phyloP scores from a whole-genome alignment of 35 echinoderm and acorn worm species.

The Ophiothrix spiculata region DNA sequence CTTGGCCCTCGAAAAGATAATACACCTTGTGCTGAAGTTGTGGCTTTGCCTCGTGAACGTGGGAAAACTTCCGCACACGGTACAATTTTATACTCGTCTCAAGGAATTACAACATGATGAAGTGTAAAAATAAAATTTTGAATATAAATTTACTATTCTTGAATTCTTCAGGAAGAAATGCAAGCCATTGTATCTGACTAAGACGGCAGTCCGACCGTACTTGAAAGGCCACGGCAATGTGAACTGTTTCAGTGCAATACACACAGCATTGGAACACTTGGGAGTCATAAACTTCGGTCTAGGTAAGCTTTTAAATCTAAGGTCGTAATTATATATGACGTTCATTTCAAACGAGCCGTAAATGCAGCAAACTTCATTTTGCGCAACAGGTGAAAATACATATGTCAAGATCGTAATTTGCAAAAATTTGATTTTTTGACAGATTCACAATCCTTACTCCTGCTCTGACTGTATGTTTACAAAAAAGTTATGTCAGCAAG shows the following conservation, averaged over 20 bases:
- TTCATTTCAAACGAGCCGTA: too few relatives aligned
- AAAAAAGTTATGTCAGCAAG: background rate
- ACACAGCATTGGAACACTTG: constrained; percentile 48
- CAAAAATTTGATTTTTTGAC: too few relatives aligned
- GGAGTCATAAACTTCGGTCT: constrained; percentile 76
- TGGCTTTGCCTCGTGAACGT: background rate
- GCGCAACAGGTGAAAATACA: too few relatives aligned
- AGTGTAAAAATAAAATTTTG: background rate
- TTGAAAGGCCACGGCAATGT: constrained; percentile 70
- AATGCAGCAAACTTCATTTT: too few relatives aligned
- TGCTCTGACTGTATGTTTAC: too few relatives aligned
- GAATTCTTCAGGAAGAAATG: constrained; percentile 38
- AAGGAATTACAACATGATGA: background rate
- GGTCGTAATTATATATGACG: too few relatives aligned
- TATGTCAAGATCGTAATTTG: too few relatives aligned
- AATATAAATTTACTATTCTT: background rate
- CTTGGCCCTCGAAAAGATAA: background rate
- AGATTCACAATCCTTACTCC: too few relatives aligned
- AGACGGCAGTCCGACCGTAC: constrained; percentile 39
- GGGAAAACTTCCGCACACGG: background rate
- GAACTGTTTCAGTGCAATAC: constrained; percentile 63
- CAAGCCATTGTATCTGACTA: constrained; percentile 64
- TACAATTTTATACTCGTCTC: background rate
- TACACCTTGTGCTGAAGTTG: too few relatives aligned
- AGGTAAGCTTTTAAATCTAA: too few relatives aligned